These are phyloP conservation scores for Conistra vaccinii DNA, from an alignment of 2,888 invertebrate species.

Conservation along the genomic window DNA sequence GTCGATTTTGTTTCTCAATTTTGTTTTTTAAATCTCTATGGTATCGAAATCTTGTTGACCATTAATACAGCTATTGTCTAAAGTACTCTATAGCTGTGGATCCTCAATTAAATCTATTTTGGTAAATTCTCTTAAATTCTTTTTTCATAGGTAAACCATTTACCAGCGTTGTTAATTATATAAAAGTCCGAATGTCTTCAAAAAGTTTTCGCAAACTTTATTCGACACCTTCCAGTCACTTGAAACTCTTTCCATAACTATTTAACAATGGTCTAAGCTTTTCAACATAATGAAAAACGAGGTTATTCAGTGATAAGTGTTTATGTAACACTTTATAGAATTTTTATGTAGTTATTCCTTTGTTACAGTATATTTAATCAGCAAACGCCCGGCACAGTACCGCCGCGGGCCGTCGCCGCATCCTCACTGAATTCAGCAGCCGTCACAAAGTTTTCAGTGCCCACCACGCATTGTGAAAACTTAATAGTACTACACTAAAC, in stretches of 20 bases:
- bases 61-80: not conserved
- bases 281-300: slow-evolving; percentile 3
- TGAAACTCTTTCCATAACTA: slow-evolving; percentile 33
- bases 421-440: slow-evolving; percentile 80
- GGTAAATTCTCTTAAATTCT: not conserved
- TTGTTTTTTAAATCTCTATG: not conserved
- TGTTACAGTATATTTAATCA: slow-evolving; percentile 57
- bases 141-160: not conserved
- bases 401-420: slow-evolving; percentile 83
- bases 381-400: slow-evolving; percentile 74
- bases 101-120: not conserved
- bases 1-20: not conserved
- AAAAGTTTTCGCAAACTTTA: slow-evolving; percentile 47
- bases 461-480: slow-evolving; percentile 75
- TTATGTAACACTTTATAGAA: slow-evolving; percentile 25
- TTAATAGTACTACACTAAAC: slow-evolving; percentile 71
- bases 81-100: not conserved
- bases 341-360: slow-evolving; percentile 41
- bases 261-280: not conserved
- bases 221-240: not conserved
- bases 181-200: not conserved
- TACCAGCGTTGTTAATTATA: not conserved
- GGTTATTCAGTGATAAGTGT: slow-evolving; percentile 27
- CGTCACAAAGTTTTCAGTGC: slow-evolving; percentile 78
- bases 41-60: not conserved